Evolutionary conservation across 2,888 invertebrate species (phyloP), one percentile per base, ranked within the genome.

Genomic region (Aradus depressus): DNA sequence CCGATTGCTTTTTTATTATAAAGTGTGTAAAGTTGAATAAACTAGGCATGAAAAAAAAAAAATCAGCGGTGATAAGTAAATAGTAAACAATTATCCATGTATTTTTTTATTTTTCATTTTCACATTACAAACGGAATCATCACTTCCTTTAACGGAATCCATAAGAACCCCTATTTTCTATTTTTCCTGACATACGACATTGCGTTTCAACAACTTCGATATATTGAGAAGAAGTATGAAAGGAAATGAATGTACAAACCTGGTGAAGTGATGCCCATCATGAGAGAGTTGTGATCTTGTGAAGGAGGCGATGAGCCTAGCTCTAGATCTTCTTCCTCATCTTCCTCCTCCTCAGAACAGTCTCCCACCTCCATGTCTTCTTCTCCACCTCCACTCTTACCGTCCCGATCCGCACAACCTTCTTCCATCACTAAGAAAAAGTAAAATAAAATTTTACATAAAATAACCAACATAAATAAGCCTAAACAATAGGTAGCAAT

Each of bases 331-430:
- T 62, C 61, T 38, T 60, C 61, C 35, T 61, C 68, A 56, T 76
- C 75, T 55, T 74, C 77, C 60, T 77, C 83, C 66, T 81, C 77
- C 64, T 84, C 83, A 35, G 82, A 81, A 58, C 79, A 80, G 61
- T 79, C 80, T 62, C 82, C 76, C 63, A 81, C 73, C 68, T 84
- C 84, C 72, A 81, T 79, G 66, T 83, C 79, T 67, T 76, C 75
- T 61, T 76, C 75, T 22, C 56, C 57, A 41, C 53, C 52, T 25
- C 57, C 57, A 25, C 51, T 50, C 41, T 54, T 54, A 16, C 52
- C 54, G 39, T 52, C 52, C 44, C 55, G 51, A 45, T 55, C 57
- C 38, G 52, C 57, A 47, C 52, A 54, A 25, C 52, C 55, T 55
- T 57, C 57, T 34, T 57, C 57, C 57, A 57, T 57, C 23, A 39